Evolutionary conservation across 2,113 vertebrate species (phyloP).

Genomic region (Aspidoscelis tigris): DNA sequence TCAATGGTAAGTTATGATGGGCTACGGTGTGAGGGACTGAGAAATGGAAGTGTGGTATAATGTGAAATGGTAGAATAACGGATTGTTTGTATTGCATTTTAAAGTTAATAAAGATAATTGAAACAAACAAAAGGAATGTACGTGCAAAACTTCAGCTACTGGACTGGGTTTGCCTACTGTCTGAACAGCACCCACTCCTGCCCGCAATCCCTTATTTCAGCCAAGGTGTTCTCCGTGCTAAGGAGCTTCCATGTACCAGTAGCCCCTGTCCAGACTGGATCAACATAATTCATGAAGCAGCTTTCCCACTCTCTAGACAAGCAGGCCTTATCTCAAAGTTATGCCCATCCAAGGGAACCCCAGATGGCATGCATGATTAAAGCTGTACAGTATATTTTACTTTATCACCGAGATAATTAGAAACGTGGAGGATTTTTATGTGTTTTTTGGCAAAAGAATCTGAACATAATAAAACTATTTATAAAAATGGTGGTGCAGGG

Average conservation of each 20-base stretch:
- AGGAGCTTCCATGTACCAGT: not conserved
- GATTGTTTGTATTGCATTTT: no score
- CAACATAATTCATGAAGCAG: not conserved
- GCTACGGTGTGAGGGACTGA: no score
- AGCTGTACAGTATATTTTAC: conserved; percentile 18
- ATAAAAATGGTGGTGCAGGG: conserved; percentile 68
- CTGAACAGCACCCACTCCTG: not conserved
- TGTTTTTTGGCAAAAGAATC: conserved; percentile 58
- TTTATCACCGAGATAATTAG: conserved; percentile 28
- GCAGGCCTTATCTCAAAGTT: not conserved
- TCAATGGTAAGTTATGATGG: no score
- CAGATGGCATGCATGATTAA: conserved; percentile 21
- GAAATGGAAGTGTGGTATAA: no score
- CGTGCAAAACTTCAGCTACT: not conserved
- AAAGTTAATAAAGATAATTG: no score
- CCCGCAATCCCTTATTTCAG: not conserved
- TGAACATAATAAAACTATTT: conserved; percentile 62
- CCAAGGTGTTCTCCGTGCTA: not conserved
- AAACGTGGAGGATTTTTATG: conserved; percentile 18
- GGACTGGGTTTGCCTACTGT: not conserved
- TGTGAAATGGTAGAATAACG: no score
- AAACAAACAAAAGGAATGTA: no score
- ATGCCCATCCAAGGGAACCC: not conserved
- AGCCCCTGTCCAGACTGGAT: no score
- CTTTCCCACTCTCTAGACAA: not conserved